These are phyloP conservation scores for Parauchenoglanis punctatus DNA, from an alignment of 2,797 vertebrate genomes.

Conservation along the genomic window DNA sequence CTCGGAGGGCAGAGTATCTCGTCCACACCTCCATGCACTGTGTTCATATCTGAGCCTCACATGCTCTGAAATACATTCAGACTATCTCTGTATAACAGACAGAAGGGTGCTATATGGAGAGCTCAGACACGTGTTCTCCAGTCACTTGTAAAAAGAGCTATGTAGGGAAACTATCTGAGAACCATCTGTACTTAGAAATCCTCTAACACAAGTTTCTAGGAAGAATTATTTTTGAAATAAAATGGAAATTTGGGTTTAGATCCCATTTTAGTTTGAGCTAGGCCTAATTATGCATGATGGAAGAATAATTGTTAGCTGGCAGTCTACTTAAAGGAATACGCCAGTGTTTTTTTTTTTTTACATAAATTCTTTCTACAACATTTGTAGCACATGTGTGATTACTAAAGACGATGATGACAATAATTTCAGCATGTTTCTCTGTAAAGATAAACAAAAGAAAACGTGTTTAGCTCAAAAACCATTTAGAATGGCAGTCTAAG, in stretches of 20 bases:
- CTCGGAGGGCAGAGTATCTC: constrained; percentile 48
- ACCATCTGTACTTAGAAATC: background rate
- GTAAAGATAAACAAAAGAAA: background rate
- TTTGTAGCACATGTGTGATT: background rate
- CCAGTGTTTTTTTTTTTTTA: background rate
- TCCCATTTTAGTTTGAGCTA: background rate
- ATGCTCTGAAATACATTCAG: constrained; percentile 7
- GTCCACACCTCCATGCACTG: constrained; percentile 42
- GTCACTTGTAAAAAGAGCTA: constrained; percentile 4
- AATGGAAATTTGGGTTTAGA: background rate
- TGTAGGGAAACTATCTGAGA: background rate
- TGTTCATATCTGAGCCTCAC: constrained; percentile 35
- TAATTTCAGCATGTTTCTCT: background rate
- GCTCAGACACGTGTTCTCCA: constrained; percentile 1
- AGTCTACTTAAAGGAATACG: background rate
- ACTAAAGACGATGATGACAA: background rate
- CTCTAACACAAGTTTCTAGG: background rate
- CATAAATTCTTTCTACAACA: background rate
- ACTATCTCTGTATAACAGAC: constrained; percentile 25
- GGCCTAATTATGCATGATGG: background rate
- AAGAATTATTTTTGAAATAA: background rate
- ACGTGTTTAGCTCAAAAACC: background rate
- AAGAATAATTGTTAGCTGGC: background rate
- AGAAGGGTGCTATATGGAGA: constrained; percentile 4
- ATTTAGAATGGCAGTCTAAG: background rate